Evolutionary conservation across 2,113 vertebrate species (phyloP), one percentile per base, ranked within the genome.

Genomic region (Brachypodius melanocephalos): DNA sequence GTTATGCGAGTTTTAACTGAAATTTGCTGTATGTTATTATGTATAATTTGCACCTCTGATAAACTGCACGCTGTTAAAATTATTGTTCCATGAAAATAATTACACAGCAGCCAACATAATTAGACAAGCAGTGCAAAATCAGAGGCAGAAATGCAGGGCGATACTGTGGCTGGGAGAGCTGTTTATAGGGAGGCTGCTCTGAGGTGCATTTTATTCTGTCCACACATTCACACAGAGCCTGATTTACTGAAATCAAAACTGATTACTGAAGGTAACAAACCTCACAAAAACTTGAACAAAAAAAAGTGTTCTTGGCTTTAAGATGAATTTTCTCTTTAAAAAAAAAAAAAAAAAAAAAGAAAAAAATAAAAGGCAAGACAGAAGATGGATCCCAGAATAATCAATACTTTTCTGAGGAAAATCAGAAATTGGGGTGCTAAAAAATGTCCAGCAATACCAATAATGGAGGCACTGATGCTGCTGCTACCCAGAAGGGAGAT

Each of bases 61-160:
- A 96, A 95, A 94, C 71, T 94, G 90, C 81, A 89, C 4, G 67
- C 88, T 88, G 88, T 54, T 95, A 93, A 91, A 95, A 94, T 91
- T 96, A 95, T 91, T 95, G 92, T 97, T 96, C 95, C 96, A 96
- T 95, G 92, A 93, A 97, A 96, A 97, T 97, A 97, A 96, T 96
- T 94, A 97, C 92, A 94, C 78, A 94, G 85, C 66, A 95, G 90
- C 93, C 92, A 94, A 90, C 82, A 69, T 93, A 97, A 97, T 97
- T 96, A 97, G 93, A 93, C 88, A 91, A 95, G 88, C 54, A 88
- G 73, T 0, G 0, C 43, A 93, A 92, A 96, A 84, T 77, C 65
- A 71, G 89, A 89, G 88, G 67, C 86, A 86, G 75, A 95, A 93
- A 92, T 77, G n/a, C 74, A 75, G 88, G 78, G 77, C 0, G 3